Conservation (phyloP, 2,888 invertebrate genomes). For the Candidula unifasciata region DNA sequence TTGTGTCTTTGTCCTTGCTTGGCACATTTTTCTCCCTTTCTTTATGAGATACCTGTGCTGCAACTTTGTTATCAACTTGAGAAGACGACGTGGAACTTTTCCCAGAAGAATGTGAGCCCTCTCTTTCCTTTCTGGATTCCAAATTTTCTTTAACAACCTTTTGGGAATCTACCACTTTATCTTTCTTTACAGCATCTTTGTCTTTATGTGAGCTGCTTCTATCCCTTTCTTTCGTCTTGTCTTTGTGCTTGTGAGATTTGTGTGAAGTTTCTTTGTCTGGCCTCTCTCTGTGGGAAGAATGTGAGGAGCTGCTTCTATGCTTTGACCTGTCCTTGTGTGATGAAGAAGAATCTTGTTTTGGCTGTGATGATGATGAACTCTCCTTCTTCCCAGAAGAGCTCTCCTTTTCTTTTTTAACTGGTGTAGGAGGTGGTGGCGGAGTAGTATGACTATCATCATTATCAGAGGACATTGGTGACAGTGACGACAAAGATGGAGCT, state of each 20-base stretch:
- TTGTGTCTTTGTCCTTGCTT: slow-evolving; percentile 37
- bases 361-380: slow-evolving; percentile 31
- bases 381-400: slow-evolving; percentile 25
- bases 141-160: slow-evolving; percentile 29
- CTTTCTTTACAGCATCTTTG: slow-evolving; percentile 43
- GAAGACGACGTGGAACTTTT: slow-evolving; percentile 36
- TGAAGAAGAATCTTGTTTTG: slow-evolving; percentile 15
- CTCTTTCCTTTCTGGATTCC: slow-evolving; percentile 33
- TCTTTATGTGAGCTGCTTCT: slow-evolving; percentile 38
- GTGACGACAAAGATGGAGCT: slow-evolving; percentile 36
- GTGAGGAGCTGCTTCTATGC: slow-evolving; percentile 39
- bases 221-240: slow-evolving; percentile 41
- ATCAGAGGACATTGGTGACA: slow-evolving; percentile 34
- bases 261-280: slow-evolving; percentile 29
- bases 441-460: slow-evolving; percentile 27
- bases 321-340: slow-evolving; percentile 45
- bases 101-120: slow-evolving; percentile 29
- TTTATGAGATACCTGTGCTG: neutral
- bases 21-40: slow-evolving; percentile 32
- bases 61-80: slow-evolving; percentile 39
- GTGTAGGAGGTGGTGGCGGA: slow-evolving; percentile 24
- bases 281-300: slow-evolving; percentile 44
- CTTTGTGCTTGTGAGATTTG: slow-evolving; percentile 40
- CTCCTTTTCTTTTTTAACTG: slow-evolving; percentile 35
- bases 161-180: slow-evolving; percentile 26